A percentile compares a stretch with the other conserved stretches of the same genome.
phyloP scores from a whole-genome alignment of 2,797 vertebrate genomes.

The Carcharodon carcharias region DNA sequence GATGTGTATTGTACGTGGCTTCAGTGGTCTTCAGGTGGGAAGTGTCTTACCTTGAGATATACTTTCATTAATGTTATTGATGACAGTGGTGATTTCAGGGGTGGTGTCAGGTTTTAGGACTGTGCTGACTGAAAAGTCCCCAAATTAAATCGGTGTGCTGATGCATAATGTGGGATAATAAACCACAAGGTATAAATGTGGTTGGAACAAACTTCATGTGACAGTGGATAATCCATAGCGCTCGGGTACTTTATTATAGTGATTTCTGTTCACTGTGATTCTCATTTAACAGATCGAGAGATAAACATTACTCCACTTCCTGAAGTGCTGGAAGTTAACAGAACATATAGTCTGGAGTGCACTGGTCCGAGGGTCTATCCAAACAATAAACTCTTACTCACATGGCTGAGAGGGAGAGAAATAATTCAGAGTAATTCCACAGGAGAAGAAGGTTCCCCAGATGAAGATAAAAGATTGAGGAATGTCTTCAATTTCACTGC shows the following conservation, averaged over 20 bases:
- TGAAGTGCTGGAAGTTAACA: slow-evolving; percentile 7
- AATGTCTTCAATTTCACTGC: neutral
- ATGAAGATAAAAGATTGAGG: neutral
- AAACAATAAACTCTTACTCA: slow-evolving; percentile 5
- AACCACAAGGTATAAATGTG: neutral
- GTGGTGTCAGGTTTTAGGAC: neutral
- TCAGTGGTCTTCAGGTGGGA: no score
- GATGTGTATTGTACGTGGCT: neutral
- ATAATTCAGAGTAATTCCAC: neutral
- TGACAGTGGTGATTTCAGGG: neutral
- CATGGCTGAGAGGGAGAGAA: slow-evolving; percentile 5
- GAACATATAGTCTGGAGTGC: slow-evolving; percentile 20
- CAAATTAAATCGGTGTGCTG: no score
- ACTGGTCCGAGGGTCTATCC: slow-evolving; percentile 21
- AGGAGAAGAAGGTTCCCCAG: neutral
- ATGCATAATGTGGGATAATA: neutral
- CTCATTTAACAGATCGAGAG: slow-evolving; percentile 9
- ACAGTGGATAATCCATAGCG: no score
- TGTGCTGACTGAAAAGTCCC: neutral
- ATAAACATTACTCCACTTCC: no score
- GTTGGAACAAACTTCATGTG: neutral
- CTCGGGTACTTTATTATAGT: neutral
- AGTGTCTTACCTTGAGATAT: neutral
- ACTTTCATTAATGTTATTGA: neutral
- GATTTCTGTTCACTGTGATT: neutral